Percentiles rank a stretch among this genome's conserved stretches.
Evolutionary conservation across 1,140 invertebrate species (phyloP).

Genomic region (Branchinecta lynchi): DNA sequence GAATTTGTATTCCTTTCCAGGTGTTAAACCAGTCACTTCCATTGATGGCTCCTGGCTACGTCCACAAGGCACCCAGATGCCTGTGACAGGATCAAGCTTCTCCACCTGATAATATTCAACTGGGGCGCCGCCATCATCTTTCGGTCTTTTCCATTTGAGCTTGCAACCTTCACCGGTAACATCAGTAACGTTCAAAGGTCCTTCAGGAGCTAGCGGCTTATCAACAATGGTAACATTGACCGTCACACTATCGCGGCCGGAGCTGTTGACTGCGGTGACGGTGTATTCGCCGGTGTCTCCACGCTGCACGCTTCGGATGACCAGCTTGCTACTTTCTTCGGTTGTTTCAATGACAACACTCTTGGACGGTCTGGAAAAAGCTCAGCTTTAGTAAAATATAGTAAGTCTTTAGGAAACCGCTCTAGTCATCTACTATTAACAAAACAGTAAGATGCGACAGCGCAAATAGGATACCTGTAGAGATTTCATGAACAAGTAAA

Average conservation of each 20-base stretch:
- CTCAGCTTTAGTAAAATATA: background rate
- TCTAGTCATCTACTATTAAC: background rate
- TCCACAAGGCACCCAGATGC: slow-evolving; percentile 83
- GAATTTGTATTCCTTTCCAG: slow-evolving; percentile 85
- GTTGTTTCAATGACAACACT: slow-evolving; percentile 60
- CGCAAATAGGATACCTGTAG: background rate
- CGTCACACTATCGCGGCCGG: slow-evolving; percentile 71
- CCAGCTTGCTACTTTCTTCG: slow-evolving; percentile 74
- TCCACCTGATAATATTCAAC: slow-evolving; percentile 89
- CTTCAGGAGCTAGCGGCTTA: slow-evolving; percentile 69
- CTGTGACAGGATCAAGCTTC: slow-evolving; percentile 80
- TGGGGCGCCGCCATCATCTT: slow-evolving; percentile 68
- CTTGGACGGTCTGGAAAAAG: slow-evolving; percentile 35
- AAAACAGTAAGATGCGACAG: slow-evolving; percentile 18
- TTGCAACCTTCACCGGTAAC: slow-evolving; percentile 85
- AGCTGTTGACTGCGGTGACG: slow-evolving; percentile 66
- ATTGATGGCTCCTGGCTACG: slow-evolving; percentile 61
- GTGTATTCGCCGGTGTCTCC: slow-evolving; percentile 74
- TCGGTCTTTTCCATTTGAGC: slow-evolving; percentile 82
- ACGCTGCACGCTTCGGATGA: slow-evolving; percentile 57
- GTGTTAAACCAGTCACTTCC: slow-evolving; percentile 69
- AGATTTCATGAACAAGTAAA: background rate
- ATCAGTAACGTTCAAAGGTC: slow-evolving; percentile 73
- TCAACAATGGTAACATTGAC: slow-evolving; percentile 83
- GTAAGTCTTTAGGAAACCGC: too few relatives aligned